Conservation (phyloP, 2,797 vertebrate species). For the Gymnoscopelus microlampas region DNA sequence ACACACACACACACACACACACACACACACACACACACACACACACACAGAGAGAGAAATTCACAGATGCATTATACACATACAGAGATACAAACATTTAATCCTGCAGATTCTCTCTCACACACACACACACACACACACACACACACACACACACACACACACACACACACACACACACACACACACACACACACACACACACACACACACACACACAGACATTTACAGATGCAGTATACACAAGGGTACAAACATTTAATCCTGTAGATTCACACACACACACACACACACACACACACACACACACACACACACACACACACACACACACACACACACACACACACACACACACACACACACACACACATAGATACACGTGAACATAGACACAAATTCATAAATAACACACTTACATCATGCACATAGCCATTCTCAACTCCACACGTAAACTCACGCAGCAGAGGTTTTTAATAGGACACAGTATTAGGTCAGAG, state of each 20-base stretch:
- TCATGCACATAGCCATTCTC: too few relatives aligned
- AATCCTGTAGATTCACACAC: not conserved
- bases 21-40: not conserved
- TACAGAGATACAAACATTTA: too few relatives aligned
- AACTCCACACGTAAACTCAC: too few relatives aligned
- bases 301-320: constrained; percentile 13
- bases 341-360: not conserved
- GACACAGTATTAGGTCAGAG: too few relatives aligned
- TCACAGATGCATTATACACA: too few relatives aligned
- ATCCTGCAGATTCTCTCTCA: not conserved
- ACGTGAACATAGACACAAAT: too few relatives aligned
- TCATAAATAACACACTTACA: too few relatives aligned
- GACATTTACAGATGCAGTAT: too few relatives aligned
- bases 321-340: not conserved
- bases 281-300: constrained; percentile 2
- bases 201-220: not conserved
- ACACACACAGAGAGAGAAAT: too few relatives aligned
- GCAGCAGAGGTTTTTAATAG: too few relatives aligned
- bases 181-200: not conserved
- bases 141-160: not conserved
- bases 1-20: constrained; percentile 2
- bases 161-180: not conserved
- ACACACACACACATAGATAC: not conserved
- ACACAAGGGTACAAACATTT: too few relatives aligned
- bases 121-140: not conserved